These are phyloP conservation scores for Paraplagusia blochii DNA, from an alignment of 2,113 vertebrate species.

Conservation along the genomic window DNA sequence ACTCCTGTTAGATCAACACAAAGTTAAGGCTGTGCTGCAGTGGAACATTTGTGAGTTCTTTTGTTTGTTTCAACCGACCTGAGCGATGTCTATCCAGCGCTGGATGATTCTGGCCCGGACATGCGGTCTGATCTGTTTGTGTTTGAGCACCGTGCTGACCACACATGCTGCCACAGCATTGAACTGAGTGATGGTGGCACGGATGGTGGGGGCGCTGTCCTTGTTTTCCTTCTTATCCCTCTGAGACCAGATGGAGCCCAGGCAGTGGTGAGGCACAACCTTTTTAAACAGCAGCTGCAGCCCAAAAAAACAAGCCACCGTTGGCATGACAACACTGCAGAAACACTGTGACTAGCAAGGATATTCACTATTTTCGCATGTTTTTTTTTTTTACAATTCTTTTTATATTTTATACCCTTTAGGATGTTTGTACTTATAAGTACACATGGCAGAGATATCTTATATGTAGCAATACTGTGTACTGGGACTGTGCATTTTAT, in stretches of 20 bases:
- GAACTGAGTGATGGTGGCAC: conserved; percentile 93
- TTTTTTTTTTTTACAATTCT: too few relatives aligned
- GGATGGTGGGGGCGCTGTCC: conserved; percentile 84
- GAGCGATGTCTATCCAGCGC: conserved; percentile 93
- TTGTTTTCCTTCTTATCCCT: conserved; percentile 91
- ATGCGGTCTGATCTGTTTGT: conserved; percentile 80
- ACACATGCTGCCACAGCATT: conserved; percentile 90
- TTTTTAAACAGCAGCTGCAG: conserved; percentile 89
- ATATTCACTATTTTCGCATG: too few relatives aligned
- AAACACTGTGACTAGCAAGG: too few relatives aligned
- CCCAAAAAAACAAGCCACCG: background rate
- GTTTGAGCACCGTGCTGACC: conserved; percentile 84
- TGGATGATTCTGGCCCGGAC: conserved; percentile 89
- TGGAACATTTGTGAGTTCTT: too few relatives aligned
- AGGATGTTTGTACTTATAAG: too few relatives aligned
- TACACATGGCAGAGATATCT: too few relatives aligned
- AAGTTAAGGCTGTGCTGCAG: too few relatives aligned
- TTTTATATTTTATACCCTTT: too few relatives aligned
- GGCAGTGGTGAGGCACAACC: conserved; percentile 90
- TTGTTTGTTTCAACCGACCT: conserved; percentile 66
- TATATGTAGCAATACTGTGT: too few relatives aligned
- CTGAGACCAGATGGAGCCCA: conserved; percentile 92
- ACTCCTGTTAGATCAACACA: conserved; percentile 79
- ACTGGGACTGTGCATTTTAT: too few relatives aligned
- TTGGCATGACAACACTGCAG: conserved; percentile 13